Base-by-base conservation (phyloP, 2,888 invertebrate species). In the Dioctria linearis region DNA sequence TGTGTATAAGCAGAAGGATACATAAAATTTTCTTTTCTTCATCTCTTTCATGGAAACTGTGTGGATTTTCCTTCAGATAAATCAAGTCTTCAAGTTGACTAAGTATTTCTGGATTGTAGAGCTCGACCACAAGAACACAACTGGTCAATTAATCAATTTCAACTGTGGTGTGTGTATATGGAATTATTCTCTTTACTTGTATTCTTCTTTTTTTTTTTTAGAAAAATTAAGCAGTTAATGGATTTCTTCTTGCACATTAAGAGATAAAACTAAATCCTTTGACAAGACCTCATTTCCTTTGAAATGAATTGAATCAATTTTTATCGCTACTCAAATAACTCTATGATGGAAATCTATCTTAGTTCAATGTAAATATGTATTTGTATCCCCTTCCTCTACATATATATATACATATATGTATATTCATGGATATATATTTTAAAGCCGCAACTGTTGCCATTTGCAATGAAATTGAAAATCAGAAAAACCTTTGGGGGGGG, bases 71-170 rank as follows among this genome's bases (percentile, higher is more conserved):
- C 37, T n/a, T 40, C 57, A 73, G 73, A 73, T 73, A 73, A 73
- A 73, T 73, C 57, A 71, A 71, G 73, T 43, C 73, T 51, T 73
- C 51, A 73, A 73, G 73, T 73, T 57, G 73, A n/a, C 54, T 54
- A 11, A 54, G 54, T n/a, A 54, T 54, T 54, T 54, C 54, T 11
- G 54, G 54, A 54, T 54, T 25, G 25, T 25, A 25, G 25, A 25
- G 2, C 25, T 54, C 54, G 54, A 40, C 73, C 73, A 42, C 73
- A 54, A 57, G 49, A 65, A 9, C 69, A 69, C 69, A 69, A 69
- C 49, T 37, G 59, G 73, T 57, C 73, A 73, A 73, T 73, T 73
- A 73, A 73, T 73, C 73, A 73, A 54, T 73, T 42, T 42, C 43
- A 57, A 40, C 57, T 57, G 11, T 11, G 4, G 46, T 46, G 46